Conservation (phyloP, 2,888 invertebrate genomes). For the Hedychridium roseum region DNA sequence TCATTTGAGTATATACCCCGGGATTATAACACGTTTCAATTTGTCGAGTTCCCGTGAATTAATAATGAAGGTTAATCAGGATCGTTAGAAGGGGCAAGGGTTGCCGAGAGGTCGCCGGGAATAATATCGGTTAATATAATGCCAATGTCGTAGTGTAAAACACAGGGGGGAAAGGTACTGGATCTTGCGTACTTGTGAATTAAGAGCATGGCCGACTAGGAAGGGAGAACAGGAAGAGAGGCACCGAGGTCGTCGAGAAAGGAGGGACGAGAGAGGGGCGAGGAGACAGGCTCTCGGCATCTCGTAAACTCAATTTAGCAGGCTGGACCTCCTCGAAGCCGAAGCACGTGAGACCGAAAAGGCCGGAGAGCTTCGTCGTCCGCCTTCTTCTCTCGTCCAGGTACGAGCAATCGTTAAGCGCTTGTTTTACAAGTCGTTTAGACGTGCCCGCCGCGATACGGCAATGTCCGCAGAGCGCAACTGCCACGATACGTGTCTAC, state of each 20-base stretch:
- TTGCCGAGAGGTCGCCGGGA: conserved; percentile 3
- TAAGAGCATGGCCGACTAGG: conserved; percentile 23
- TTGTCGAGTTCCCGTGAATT: too few species aligned
- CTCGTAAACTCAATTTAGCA: conserved; percentile 61
- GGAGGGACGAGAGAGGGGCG: conserved; percentile 8
- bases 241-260: not conserved
- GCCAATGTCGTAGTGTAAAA: conserved; percentile 30
- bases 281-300: conserved; percentile 33
- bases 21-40: too few species aligned
- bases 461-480: conserved; percentile 40
- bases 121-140: conserved; percentile 39
- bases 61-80: too few species aligned
- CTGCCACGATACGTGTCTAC: conserved; percentile 45
- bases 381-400: conserved; percentile 26
- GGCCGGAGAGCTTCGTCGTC: conserved; percentile 20
- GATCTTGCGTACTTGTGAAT: conserved; percentile 27
- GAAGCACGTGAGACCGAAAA: conserved; percentile 41
- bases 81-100: not conserved
- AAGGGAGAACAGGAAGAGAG: not conserved
- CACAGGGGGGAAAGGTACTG: conserved; percentile 22
- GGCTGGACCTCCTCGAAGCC: conserved; percentile 51
- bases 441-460: conserved; percentile 50
- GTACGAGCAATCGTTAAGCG: conserved; percentile 58
- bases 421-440: conserved; percentile 63
- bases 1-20: too few species aligned